phyloP scores from a whole-genome alignment of 1,140 invertebrate species.

The Lanistes nyassanus region DNA sequence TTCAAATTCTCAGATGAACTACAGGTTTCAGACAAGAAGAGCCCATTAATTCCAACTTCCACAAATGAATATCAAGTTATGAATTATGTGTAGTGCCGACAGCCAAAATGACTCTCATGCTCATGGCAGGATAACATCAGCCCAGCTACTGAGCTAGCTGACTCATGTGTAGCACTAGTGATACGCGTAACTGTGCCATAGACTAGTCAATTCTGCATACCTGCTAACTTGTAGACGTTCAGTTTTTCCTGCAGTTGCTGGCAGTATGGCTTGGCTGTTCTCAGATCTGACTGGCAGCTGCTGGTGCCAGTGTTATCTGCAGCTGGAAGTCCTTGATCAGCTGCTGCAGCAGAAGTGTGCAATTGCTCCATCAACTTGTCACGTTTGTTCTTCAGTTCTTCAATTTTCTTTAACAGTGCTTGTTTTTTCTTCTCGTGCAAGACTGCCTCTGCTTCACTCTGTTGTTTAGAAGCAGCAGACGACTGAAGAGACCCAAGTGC shows the following conservation, averaged over 20 bases:
- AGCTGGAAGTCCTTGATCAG: too few species aligned
- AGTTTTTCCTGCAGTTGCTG: slow-evolving; percentile 12
- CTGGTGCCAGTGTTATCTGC: not conserved
- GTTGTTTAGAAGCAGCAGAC: not conserved
- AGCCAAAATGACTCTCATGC: too few species aligned
- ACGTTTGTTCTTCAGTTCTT: slow-evolving; percentile 1
- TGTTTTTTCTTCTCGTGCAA: not conserved
- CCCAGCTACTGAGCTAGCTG: too few species aligned
- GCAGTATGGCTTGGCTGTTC: not conserved
- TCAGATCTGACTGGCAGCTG: not conserved
- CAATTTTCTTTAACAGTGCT: not conserved
- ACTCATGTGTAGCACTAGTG: too few species aligned
- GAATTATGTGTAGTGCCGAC: too few species aligned
- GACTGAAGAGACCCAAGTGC: slow-evolving; percentile 13
- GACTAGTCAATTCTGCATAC: too few species aligned
- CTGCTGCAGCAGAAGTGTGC: not conserved
- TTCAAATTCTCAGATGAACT: too few species aligned
- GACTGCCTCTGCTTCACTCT: not conserved
- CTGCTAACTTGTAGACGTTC: slow-evolving; percentile 23
- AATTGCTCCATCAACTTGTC: slow-evolving; percentile 5
- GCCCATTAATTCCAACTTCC: too few species aligned
- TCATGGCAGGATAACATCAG: too few species aligned
- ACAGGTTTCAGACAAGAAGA: too few species aligned
- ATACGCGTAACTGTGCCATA: too few species aligned
- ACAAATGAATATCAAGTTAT: too few species aligned